Conservation (phyloP, 2,888 invertebrate species). For the Hydrotaea diabolus region DNA sequence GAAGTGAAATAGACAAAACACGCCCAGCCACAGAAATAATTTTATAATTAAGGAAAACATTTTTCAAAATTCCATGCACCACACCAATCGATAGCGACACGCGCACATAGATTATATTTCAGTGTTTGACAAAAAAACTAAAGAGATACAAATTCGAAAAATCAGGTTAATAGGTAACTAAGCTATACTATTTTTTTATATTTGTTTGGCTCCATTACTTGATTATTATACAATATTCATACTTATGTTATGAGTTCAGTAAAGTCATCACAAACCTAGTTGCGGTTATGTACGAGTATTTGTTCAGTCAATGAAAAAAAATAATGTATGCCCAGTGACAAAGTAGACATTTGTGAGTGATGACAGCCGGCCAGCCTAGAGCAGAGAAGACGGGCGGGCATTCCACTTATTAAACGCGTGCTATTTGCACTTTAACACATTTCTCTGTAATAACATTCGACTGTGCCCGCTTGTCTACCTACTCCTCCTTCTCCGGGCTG, state of each 20-base stretch:
- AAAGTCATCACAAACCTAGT: constrained; percentile 43
- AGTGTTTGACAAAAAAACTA: not conserved
- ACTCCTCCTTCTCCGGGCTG: too few species aligned
- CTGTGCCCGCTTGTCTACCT: too few species aligned
- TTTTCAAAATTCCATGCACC: constrained; percentile 11
- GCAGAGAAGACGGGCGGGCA: not conserved
- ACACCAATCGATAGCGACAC: not conserved
- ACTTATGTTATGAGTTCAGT: constrained; percentile 52
- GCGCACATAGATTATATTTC: not conserved
- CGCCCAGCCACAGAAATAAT: not conserved
- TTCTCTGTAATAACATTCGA: constrained; percentile 3
- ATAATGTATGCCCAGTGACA: not conserved
- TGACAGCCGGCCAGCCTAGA: not conserved
- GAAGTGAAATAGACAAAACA: constrained; percentile 18
- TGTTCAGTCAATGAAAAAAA: constrained; percentile 6
- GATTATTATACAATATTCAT: constrained; percentile 41
- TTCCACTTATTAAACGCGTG: constrained; percentile 18
- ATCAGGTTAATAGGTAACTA: constrained; percentile 57
- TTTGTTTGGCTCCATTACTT: not conserved
- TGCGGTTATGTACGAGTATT: not conserved
- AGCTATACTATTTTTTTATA: constrained; percentile 9
- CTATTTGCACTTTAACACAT: constrained; percentile 45
- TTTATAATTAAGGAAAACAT: constrained; percentile 5
- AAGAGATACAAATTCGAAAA: constrained; percentile 17
- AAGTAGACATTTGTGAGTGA: too few species aligned